Base-by-base conservation (phyloP, 2,797 vertebrate species). In the Tenualosa ilisha region DNA sequence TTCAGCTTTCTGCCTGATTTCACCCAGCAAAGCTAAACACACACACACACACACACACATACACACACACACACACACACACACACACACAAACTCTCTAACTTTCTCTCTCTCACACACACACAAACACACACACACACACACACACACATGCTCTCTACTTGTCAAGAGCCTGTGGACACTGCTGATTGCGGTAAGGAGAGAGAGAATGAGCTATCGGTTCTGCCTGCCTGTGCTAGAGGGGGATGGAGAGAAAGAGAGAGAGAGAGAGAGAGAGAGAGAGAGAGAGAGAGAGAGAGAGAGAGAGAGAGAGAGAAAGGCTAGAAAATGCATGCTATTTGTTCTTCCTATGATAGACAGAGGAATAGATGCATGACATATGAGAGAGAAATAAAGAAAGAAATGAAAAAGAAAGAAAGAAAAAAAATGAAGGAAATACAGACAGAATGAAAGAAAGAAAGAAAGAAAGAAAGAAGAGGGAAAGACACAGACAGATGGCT, bases 1-100 rank as follows among this genome's bases (percentile, higher is more conserved):
- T 68, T 68, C 63, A 68, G 63, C 26, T 68, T 68, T 31, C 63
- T 68, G 63, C 26, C 63, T 68, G 63, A 68, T 31, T 68, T 68
- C 63, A 68, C 63, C 11, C 22, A 61, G 59, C 0, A 61, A n/a
- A 24, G 0, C 6, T n/a, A 68, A 26, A 68, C 63, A 68, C 63
- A 31, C 31, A 37, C 68, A 40, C 68, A 40, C 13, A 6, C 68
- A 40, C 68, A 37, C 31, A 31, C 37, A 72, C 31, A 68, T n/a
- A 68, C 63, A 68, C 63, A 31, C 31, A 37, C 68, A 40, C 68
- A 40, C 13, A 6, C 68, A 40, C 68, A 37, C 31, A 31, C 37
- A 72, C 31, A 40, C 65, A 37, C 65, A 40, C 65, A 68, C 65
- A 12, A 5, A 26, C 63, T 46, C 61, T 26, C 61, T 26, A 4